Evolutionary conservation across 2,797 vertebrate genomes (phyloP), one percentile per base, ranked within the genome.

Genomic region (Sparus aurata): DNA sequence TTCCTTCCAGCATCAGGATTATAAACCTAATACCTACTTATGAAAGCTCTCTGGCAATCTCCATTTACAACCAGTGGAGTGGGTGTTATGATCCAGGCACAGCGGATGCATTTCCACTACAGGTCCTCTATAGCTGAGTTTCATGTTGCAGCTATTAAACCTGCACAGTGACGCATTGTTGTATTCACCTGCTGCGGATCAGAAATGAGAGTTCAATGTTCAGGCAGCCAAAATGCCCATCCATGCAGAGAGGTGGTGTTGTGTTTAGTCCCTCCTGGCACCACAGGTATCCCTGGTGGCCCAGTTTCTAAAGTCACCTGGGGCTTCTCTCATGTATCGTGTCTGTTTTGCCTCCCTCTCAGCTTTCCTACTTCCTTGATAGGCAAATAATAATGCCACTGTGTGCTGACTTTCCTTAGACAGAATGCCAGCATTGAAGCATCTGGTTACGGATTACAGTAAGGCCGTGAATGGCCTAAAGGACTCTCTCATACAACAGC

Each of bases 21-120:
- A 94, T 91, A 86, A 89, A 86, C 86, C 83, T 89, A 89, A 92
- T 90, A 70, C 89, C 82, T 82, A 83, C 54, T 85, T 63, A 86
- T 75, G 47, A 84, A 86, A 85, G 68, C 87, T 78, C 72, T 58
- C 79, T 74, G 27, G 22, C 78, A 68, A 78, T 83, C 74, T 87
- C 73, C 73, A 55, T 75, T 84, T 85, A 80, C 72, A 83, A 85
- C 69, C 78, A 53, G 58, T 64, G 73, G 45, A 62, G 64, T 67
- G 68, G 53, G 72, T 55, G 65, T 67, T 73, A 65, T 73, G 75
- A 84, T 78, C 73, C 47, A 46, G 63, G 12, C 49, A 67, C 54
- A 45, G 47, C 20, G 18, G 27, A 75, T 79, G 60, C 68, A 57
- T 78, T 71, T 69, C 54, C 61, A 23, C 27, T 41, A 61, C 38